Evolutionary conservation across 1,140 invertebrate species (phyloP), one percentile per base, ranked within the genome.

Genomic region (Pollicipes pollicipes): DNA sequence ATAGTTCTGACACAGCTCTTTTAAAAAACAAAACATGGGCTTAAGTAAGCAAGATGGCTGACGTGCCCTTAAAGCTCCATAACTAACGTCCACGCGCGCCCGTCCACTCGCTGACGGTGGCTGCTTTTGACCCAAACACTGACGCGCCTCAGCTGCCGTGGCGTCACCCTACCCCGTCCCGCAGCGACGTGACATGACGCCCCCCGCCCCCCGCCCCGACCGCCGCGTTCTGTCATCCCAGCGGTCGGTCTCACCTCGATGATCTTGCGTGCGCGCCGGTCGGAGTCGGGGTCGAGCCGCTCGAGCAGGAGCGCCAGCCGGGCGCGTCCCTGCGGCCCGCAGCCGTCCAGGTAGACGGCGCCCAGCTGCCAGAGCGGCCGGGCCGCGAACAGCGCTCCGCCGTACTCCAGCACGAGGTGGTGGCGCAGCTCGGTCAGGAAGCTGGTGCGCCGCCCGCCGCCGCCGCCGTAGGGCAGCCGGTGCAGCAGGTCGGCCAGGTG

Each of bases 401-500:
- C 93, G 81, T 95, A 97, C 74, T 97, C 91, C 37, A 93, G 80
- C 63, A 97, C 77, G 10, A 97, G 82, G 37, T 87, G 88, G 76
- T 95, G 88, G 30, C 92, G 83, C 30, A 95, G 80, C 58, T 72
- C 72, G 28, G 70, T 29, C 26, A 75, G 68, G 28, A 70, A 70
- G 27, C 73, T 73, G 70, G 24, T 45, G 31, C 17, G 16, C 45
- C n/a, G 21, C 8, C 69, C 30, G 26, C 0, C 93, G 32, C 21
- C 4, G 35, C 17, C 16, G 26, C 68, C 27, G 26, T 0, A 93
- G 92, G 16, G 91, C 89, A 64, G 63, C 63, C 93, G 89, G 76
- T 87, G 87, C 8, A 97, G 81, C 24, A 97, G 81, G 82, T 97
- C 92, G 16, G 91, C 89, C 66, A 98, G 82, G 82, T 98, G 95